Evolutionary conservation across 2,113 vertebrate genomes (phyloP).

Genomic region (Drymodes brunneopygia): DNA sequence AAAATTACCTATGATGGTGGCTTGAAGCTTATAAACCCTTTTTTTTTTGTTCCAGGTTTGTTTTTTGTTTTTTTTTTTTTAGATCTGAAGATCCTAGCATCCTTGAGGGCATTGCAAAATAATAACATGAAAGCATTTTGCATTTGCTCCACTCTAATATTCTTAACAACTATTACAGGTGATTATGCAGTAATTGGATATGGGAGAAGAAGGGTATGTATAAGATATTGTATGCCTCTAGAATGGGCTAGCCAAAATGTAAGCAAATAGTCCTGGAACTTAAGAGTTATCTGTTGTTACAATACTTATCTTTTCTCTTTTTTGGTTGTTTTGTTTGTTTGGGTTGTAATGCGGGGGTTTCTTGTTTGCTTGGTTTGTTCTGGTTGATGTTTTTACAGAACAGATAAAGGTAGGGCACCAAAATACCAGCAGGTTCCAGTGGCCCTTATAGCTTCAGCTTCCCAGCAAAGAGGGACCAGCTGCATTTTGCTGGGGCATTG

Average conservation of each 20-base stretch:
- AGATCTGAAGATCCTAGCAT: neutral
- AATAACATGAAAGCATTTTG: neutral
- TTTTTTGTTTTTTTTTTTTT: neutral
- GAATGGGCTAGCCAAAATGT: neutral
- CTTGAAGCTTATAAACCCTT: neutral
- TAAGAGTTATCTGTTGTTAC: neutral
- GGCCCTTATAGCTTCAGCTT: neutral
- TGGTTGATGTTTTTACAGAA: neutral
- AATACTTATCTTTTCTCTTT: neutral
- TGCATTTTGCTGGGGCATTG: neutral
- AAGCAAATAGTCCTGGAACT: neutral
- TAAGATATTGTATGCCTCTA: neutral
- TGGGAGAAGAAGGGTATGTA: fast-evolving
- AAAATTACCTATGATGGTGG: neutral
- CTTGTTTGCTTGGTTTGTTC: neutral
- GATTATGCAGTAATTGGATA: neutral
- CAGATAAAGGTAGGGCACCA: neutral
- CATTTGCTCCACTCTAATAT: neutral
- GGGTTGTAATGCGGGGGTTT: neutral
- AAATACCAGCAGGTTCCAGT: neutral
- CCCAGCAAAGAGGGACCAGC: neutral
- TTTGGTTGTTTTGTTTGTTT: neutral
- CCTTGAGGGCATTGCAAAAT: neutral
- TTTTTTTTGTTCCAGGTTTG: neutral
- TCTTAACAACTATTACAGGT: neutral